Evolutionary conservation across 30 jellyfish, hydroid and myxozoan species (phyloP).

Genomic region (Morbakka virulenta): DNA sequence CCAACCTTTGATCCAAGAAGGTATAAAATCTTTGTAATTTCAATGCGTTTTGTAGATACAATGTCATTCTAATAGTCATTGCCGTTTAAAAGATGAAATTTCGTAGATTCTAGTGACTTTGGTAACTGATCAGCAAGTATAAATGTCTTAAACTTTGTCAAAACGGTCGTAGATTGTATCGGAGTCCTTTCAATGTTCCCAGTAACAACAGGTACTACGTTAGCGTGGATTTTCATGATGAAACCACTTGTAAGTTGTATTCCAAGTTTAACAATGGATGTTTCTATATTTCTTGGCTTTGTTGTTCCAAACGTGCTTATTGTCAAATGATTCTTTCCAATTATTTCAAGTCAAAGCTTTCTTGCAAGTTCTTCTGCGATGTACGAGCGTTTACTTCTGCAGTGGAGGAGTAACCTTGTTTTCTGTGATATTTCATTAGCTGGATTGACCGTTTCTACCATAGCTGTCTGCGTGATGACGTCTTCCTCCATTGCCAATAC

Average conservation of each 20-base stretch:
- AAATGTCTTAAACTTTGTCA: not conserved
- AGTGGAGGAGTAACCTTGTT: no score
- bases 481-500: constrained; percentile 22
- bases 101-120: constrained; percentile 3
- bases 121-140: constrained; percentile 21
- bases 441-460: not conserved
- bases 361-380: no score
- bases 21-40: constrained; percentile 1
- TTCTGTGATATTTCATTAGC: no score
- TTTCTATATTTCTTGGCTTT: not conserved
- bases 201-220: not conserved
- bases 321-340: constrained; percentile 13
- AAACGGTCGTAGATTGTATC: no score
- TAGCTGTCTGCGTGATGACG: constrained; percentile 40
- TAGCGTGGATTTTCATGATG: not conserved
- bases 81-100: constrained; percentile 24
- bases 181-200: no score
- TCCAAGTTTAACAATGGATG: not conserved
- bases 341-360: no score
- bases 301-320: no score
- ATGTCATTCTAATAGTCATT: constrained; percentile 23
- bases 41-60: not conserved
- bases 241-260: not conserved
- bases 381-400: not conserved
- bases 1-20: constrained; percentile 12